phyloP scores from a whole-genome alignment of 1,140 invertebrate genomes.

The Episyrphus balteatus region DNA sequence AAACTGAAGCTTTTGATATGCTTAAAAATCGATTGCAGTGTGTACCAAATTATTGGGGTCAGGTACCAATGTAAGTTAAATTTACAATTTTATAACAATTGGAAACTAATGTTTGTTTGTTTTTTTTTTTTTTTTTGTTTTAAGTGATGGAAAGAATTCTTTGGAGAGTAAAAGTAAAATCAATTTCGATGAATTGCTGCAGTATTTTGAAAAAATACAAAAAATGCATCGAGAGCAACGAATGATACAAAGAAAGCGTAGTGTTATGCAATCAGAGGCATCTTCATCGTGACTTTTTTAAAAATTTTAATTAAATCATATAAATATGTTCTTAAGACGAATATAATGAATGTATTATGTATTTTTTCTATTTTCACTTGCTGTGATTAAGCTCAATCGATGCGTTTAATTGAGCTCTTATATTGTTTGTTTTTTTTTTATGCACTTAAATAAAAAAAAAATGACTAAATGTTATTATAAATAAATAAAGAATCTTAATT shows the following conservation, averaged over 20 bases:
- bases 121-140: not conserved
- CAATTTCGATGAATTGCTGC: constrained; percentile 44
- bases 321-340: no score
- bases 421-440: no score
- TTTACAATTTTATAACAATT: not conserved
- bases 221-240: constrained; percentile 40
- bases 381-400: no score
- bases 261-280: constrained; percentile 22
- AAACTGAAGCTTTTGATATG: constrained; percentile 89
- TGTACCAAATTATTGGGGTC: constrained; percentile 53
- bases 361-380: no score
- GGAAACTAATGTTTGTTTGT: not conserved
- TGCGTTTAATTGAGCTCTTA: no score
- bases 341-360: no score
- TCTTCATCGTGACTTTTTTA: no score
- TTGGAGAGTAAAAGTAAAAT: constrained; percentile 37
- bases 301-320: no score
- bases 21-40: constrained; percentile 80
- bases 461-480: no score
- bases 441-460: no score
- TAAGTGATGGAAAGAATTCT: constrained; percentile 23
- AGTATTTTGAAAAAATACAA: constrained; percentile 47
- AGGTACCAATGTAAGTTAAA: constrained; percentile 21
- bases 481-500: no score
- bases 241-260: constrained; percentile 32